A percentile compares a stretch with the other conserved stretches of the same genome.
phyloP scores from a whole-genome alignment of 2,113 vertebrate species.

The Caranx melampygus region DNA sequence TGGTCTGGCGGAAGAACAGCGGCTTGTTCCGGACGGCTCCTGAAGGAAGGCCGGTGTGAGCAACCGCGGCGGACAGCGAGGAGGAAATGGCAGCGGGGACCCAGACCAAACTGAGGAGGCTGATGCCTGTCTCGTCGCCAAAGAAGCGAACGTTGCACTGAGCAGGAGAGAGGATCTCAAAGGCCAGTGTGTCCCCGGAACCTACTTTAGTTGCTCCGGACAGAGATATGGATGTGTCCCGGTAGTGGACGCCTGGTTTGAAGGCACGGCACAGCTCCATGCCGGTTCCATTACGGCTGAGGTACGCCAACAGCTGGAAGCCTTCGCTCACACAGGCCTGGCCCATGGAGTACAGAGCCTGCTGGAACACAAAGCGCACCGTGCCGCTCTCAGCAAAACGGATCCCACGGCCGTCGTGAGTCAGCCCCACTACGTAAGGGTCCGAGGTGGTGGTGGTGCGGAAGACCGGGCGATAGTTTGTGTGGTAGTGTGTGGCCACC shows the following conservation, averaged over 20 bases:
- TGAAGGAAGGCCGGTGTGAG: constrained; percentile 81
- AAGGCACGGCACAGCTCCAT: constrained; percentile 83
- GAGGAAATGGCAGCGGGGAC: constrained; percentile 86
- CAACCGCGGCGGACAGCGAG: constrained; percentile 84
- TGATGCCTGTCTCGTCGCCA: constrained; percentile 87
- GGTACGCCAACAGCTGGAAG: constrained; percentile 86
- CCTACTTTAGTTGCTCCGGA: constrained; percentile 81
- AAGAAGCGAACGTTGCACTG: constrained; percentile 90
- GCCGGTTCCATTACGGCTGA: constrained; percentile 86
- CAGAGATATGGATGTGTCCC: constrained; percentile 88
- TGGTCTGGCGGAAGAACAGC: constrained; percentile 86
- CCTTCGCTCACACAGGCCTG: constrained; percentile 86
- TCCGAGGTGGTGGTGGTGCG: constrained; percentile 86
- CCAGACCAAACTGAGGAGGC: constrained; percentile 89
- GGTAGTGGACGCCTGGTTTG: constrained; percentile 89
- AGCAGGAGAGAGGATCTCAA: constrained; percentile 87
- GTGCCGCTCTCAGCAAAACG: constrained; percentile 87
- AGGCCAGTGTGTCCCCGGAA: constrained; percentile 85
- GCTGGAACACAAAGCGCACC: constrained; percentile 89
- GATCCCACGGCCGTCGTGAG: constrained; percentile 85
- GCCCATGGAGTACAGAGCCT: constrained; percentile 89
- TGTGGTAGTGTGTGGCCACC: constrained; percentile 87
- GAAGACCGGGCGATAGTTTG: constrained; percentile 87
- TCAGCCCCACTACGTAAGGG: constrained; percentile 86
- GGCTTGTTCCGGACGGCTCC: constrained; percentile 90